phyloP scores from a whole-genome alignment of 1,140 invertebrate species.

The Bombus balteatus region DNA sequence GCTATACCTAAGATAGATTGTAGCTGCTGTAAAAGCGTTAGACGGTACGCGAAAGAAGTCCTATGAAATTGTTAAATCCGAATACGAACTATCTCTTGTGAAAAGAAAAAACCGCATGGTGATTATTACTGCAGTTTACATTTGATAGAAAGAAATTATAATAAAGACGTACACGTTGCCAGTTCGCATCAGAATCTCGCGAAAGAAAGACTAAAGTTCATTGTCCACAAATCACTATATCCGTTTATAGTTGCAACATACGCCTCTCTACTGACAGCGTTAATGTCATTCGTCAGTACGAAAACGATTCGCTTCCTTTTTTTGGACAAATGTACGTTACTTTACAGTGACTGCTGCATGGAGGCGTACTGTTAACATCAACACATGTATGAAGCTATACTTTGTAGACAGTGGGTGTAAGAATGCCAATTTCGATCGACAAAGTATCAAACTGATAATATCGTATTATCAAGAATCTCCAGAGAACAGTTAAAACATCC shows the following conservation, averaged over 20 bases:
- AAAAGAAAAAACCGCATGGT: slow-evolving; percentile 27
- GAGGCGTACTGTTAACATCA: too few relatives aligned
- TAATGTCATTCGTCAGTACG: background rate
- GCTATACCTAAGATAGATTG: slow-evolving; percentile 73
- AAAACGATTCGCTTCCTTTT: slow-evolving; percentile 10
- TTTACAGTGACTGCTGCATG: too few relatives aligned
- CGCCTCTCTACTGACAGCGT: too few relatives aligned
- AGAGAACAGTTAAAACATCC: slow-evolving; percentile 56
- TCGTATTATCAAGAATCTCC: slow-evolving; percentile 54
- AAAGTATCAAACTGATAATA: slow-evolving; percentile 50
- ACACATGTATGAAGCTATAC: too few relatives aligned
- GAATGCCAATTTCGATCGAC: slow-evolving; percentile 49
- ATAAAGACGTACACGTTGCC: slow-evolving; percentile 58
- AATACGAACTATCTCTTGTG: slow-evolving; percentile 40
- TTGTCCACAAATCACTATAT: too few relatives aligned
- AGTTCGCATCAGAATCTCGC: slow-evolving; percentile 52
- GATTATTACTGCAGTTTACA: slow-evolving; percentile 50
- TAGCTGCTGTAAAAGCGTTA: slow-evolving; percentile 61
- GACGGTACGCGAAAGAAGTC: slow-evolving; percentile 39
- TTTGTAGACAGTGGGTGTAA: too few relatives aligned
- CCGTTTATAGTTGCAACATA: too few relatives aligned
- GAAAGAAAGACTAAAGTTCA: slow-evolving; percentile 31
- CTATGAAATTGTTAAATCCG: slow-evolving; percentile 45
- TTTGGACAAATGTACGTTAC: too few relatives aligned
- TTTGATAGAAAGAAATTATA: slow-evolving; percentile 62